phyloP scores from a whole-genome alignment of 1,140 invertebrate genomes.

The Heliothis subflexa region DNA sequence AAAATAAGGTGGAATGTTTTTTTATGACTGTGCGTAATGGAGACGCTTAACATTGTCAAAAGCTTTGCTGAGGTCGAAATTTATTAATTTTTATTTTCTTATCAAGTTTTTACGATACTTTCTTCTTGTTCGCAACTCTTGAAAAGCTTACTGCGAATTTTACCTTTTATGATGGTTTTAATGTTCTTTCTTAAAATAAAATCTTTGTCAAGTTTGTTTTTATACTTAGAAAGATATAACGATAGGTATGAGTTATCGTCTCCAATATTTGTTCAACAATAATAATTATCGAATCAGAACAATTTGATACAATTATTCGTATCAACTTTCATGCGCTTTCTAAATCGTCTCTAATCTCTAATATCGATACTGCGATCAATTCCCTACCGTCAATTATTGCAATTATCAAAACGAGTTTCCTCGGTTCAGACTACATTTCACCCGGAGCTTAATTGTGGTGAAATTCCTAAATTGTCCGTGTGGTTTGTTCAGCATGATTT shows the following conservation, averaged over 20 bases:
- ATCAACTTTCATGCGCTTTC: constrained; percentile 44
- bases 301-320: constrained; percentile 28
- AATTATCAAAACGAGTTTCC: constrained; percentile 43
- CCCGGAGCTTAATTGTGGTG: constrained; percentile 26
- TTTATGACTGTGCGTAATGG: constrained; percentile 51
- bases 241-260: background rate
- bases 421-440: constrained; percentile 26
- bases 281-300: background rate
- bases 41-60: constrained; percentile 43
- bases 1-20: constrained; percentile 54
- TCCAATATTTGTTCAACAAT: background rate
- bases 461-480: constrained; percentile 36
- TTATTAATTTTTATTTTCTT: constrained; percentile 47
- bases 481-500: constrained; percentile 12
- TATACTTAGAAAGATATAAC: background rate
- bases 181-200: constrained; percentile 17
- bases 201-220: background rate
- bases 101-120: constrained; percentile 37
- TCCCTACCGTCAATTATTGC: constrained; percentile 44
- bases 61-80: constrained; percentile 36
- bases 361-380: constrained; percentile 25
- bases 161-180: constrained; percentile 14
- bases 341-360: constrained; percentile 31
- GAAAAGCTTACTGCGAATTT: constrained; percentile 31
- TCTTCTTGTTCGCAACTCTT: constrained; percentile 20